These are phyloP conservation scores for Falco biarmicus DNA, from an alignment of 2,797 vertebrate genomes.

Conservation along the genomic window DNA sequence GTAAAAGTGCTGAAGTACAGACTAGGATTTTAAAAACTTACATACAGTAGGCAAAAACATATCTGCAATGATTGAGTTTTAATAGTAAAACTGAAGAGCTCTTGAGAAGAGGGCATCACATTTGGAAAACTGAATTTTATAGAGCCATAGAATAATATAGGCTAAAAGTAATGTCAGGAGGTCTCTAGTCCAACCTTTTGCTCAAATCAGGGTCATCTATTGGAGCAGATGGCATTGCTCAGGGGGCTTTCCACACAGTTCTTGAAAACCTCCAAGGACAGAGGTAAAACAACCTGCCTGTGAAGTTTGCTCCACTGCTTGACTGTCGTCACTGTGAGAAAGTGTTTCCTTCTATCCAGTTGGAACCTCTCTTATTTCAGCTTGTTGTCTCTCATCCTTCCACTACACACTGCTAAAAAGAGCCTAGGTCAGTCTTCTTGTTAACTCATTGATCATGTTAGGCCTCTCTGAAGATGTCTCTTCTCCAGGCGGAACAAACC, in stretches of 20 bases:
- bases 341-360: background rate
- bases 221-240: background rate
- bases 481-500: too few species aligned
- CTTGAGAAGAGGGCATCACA: background rate
- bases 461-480: background rate
- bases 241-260: background rate
- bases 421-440: background rate
- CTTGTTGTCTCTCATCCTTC: background rate
- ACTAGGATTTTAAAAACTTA: background rate
- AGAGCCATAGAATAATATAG: background rate
- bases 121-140: background rate
- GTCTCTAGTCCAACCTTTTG: background rate
- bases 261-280: background rate
- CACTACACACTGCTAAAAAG: background rate
- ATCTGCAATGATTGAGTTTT: background rate
- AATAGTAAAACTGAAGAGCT: background rate
- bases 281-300: background rate
- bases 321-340: background rate
- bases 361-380: background rate
- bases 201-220: background rate
- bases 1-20: background rate
- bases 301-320: background rate
- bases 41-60: background rate
- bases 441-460: background rate
- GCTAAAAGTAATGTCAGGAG: background rate